Evolutionary conservation across 1,140 invertebrate genomes (phyloP), one percentile per base, ranked within the genome.

Genomic region (Drosophila punjabiensis): DNA sequence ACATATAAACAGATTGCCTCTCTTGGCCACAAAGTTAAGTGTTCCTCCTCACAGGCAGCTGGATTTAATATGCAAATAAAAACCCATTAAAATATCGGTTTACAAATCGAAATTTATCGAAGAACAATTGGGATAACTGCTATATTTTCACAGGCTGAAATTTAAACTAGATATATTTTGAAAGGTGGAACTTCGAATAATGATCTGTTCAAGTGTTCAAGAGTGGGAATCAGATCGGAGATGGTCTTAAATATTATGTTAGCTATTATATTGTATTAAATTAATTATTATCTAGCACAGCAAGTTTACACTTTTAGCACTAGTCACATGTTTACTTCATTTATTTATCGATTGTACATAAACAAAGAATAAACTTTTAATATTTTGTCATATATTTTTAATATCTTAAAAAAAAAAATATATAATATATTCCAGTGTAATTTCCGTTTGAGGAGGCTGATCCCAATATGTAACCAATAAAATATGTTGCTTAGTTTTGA

Each of bases 401-500:
- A 24, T 3, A 11, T 13, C 33, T 14, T 1, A 6, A 37, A 39
- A 39, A 37, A 39, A 39, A 6, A 28, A 16, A 4, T 45, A 43
- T 5, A 1, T 13, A 24, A 14, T 8, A 13, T 30, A 52, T 56
- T 37, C 13, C 18, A 50, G 66, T 50, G 66, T 68, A 68, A 14
- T 39, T n/a, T 32, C 20, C 9, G 1, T 28, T 45, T 35, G 13
- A 68, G 67, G 35, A 68, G 67, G 62, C 63, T 52, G 67, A 53
- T 67, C 48, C 37, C 37, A 45, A 53, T 53, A 68, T 32, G 33
- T 48, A 65, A 28, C 59, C 8, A 53, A 67, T 67, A 68, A 69
- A 68, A 67, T 69, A 67, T 64, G 64, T 67, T 43, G 24, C 24
- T 65, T 11, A 45, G 43, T 50, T 69, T 68, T 70, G 67, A 55